phyloP scores from a whole-genome alignment of 2,888 invertebrate genomes.

The Acrocera orbiculus region DNA sequence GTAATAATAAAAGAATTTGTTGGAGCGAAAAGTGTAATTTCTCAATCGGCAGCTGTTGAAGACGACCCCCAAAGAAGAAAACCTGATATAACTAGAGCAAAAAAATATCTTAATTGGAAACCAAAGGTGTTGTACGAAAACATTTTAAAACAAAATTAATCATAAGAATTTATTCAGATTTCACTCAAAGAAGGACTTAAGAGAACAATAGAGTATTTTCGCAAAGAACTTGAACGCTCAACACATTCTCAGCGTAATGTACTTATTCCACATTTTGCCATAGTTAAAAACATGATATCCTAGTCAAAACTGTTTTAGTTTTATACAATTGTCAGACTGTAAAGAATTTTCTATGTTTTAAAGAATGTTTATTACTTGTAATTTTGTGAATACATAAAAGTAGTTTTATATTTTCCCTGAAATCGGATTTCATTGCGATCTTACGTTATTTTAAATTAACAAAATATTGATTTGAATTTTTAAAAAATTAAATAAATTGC shows the following conservation, averaged over 20 bases:
- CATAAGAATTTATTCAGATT: conserved; percentile 33
- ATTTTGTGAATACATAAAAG: no score
- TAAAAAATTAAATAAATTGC: no score
- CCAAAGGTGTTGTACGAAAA: conserved; percentile 48
- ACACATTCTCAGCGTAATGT: conserved; percentile 38
- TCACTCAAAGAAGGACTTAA: conserved; percentile 70
- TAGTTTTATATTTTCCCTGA: no score
- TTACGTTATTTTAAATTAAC: no score
- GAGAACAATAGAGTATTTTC: conserved; percentile 87
- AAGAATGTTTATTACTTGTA: no score
- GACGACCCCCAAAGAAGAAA: conserved; percentile 92
- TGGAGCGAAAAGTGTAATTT: conserved; percentile 71
- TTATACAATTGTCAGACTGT: no score
- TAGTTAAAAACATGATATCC: no score
- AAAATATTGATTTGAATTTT: no score
- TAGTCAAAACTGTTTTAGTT: no score
- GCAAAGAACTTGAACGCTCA: conserved; percentile 57
- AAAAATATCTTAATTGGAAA: conserved; percentile 70
- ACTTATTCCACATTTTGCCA: conserved; percentile 20
- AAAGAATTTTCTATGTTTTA: no score
- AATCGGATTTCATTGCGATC: no score
- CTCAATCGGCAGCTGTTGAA: conserved; percentile 69
- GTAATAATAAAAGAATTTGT: conserved; percentile 66
- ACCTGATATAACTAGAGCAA: conserved; percentile 85
- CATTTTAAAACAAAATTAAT: background rate